Percentiles rank a stretch among this genome's conserved stretches.
phyloP scores from a whole-genome alignment of 2,113 vertebrate genomes.

The Tricholaema leucomelas region DNA sequence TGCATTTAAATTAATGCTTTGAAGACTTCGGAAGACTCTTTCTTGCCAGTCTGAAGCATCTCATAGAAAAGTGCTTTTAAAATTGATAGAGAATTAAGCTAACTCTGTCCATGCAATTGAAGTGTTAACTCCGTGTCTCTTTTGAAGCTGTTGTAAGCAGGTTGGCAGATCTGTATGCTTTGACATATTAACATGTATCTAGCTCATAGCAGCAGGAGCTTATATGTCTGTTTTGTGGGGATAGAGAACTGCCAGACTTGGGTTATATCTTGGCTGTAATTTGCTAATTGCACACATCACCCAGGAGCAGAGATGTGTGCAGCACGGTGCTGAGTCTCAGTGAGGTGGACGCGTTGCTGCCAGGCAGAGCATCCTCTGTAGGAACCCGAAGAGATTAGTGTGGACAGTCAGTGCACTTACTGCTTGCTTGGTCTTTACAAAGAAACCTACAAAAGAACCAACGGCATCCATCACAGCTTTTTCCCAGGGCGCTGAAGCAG shows the following conservation, averaged over 20 bases:
- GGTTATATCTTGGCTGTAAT: neutral
- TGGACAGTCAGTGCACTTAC: neutral
- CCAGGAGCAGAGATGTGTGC: neutral
- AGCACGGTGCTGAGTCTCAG: neutral
- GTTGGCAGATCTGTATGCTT: neutral
- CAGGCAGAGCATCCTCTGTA: neutral
- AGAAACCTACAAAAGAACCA: neutral
- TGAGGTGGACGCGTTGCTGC: neutral
- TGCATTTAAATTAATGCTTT: neutral
- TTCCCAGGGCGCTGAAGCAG: fast-evolving
- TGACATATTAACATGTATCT: neutral
- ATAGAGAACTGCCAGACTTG: neutral
- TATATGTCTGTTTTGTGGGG: neutral
- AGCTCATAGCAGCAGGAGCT: neutral
- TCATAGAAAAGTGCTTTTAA: neutral
- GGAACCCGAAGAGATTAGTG: neutral
- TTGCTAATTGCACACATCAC: neutral
- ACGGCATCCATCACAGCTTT: neutral
- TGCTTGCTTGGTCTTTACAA: neutral
- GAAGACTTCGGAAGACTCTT: neutral
- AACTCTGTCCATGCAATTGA: neutral
- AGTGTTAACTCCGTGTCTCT: neutral
- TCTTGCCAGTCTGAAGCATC: neutral
- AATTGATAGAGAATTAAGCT: neutral
- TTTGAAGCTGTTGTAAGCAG: neutral